Conservation (phyloP, 2,888 invertebrate species). For the Mesorhabditis spiculigera region DNA sequence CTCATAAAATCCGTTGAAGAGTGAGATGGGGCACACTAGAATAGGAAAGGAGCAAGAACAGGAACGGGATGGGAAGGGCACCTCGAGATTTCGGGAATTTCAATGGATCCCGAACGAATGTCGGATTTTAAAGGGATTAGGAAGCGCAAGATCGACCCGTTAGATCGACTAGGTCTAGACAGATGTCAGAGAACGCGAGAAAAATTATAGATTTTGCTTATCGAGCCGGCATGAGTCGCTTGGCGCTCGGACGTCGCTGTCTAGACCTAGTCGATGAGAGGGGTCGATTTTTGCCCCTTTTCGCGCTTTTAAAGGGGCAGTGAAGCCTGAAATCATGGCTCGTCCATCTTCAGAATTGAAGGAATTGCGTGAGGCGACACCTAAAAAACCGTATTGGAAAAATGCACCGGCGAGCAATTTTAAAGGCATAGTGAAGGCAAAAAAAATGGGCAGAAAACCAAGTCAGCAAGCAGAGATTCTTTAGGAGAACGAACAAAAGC, state of each 20-base stretch:
- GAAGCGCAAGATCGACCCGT: too few relatives aligned
- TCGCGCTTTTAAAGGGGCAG: background rate
- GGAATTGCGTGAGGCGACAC: too few relatives aligned
- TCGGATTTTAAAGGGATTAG: background rate
- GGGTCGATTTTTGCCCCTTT: background rate
- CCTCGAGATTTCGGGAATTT: background rate
- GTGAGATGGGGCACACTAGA: background rate
- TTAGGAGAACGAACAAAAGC: background rate
- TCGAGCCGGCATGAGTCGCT: background rate
- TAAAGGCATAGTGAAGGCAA: background rate
- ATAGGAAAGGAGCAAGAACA: background rate
- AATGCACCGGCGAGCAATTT: background rate
- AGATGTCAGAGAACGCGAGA: background rate
- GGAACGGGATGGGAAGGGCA: background rate
- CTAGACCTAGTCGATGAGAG: background rate
- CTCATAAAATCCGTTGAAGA: conserved; percentile 5
- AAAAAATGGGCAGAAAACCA: background rate
- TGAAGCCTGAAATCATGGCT: too few relatives aligned
- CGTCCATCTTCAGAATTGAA: too few relatives aligned
- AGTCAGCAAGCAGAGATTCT: background rate
- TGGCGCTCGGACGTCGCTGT: background rate
- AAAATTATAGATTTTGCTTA: background rate
- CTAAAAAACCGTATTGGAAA: background rate
- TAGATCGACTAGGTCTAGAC: too few relatives aligned
- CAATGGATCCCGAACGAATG: background rate